Conservation (phyloP, 2,888 invertebrate genomes). For the Melanargia galathea region DNA sequence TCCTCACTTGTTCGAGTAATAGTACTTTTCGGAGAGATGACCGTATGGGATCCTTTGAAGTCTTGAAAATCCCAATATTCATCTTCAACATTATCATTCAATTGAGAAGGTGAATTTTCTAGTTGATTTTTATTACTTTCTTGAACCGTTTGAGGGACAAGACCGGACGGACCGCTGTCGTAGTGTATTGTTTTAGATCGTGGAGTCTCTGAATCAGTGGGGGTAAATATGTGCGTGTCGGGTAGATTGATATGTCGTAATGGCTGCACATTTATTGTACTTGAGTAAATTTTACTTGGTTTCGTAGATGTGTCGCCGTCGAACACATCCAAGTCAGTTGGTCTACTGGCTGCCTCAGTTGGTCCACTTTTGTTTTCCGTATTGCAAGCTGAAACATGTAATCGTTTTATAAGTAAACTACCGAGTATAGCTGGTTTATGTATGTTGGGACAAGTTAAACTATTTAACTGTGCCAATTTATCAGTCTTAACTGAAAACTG, state of each 20-base stretch:
- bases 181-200: constrained; percentile 79
- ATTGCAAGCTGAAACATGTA: constrained; percentile 68
- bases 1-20: constrained; percentile 28
- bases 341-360: constrained; percentile 50
- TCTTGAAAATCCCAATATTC: constrained; percentile 77
- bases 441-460: neutral
- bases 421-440: neutral
- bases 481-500: neutral
- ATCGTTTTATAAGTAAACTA: neutral
- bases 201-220: constrained; percentile 77
- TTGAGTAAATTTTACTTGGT: constrained; percentile 67
- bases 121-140: constrained; percentile 43
- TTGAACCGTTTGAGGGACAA: constrained; percentile 54
- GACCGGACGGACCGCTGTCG: constrained; percentile 55
- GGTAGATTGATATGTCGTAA: constrained; percentile 75
- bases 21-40: constrained; percentile 35
- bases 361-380: constrained; percentile 54
- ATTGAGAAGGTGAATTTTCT: constrained; percentile 40
- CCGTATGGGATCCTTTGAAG: constrained; percentile 55
- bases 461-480: neutral
- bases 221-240: constrained; percentile 79
- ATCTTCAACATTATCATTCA: constrained; percentile 41
- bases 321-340: constrained; percentile 65
- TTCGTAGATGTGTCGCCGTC: constrained; percentile 58
- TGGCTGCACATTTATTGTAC: constrained; percentile 68